Evolutionary conservation across 2,113 vertebrate genomes (phyloP).

Genomic region (Perognathus longimembris): DNA sequence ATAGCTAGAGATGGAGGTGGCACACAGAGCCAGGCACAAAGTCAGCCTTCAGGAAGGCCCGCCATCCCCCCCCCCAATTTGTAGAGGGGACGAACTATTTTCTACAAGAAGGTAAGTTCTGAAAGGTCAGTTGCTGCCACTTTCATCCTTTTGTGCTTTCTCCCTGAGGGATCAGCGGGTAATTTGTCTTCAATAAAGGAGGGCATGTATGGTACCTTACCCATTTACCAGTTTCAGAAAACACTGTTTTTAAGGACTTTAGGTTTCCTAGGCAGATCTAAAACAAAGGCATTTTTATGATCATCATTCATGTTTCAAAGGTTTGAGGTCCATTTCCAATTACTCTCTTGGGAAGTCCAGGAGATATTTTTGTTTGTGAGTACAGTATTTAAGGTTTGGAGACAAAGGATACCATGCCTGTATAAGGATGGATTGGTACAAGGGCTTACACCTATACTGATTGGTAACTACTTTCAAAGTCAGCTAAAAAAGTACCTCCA

Average conservation of each 20-base stretch:
- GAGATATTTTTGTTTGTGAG: neutral
- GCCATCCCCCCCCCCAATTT: neutral
- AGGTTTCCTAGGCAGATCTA: neutral
- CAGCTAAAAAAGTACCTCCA: neutral
- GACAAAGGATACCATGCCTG: neutral
- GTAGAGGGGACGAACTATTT: neutral
- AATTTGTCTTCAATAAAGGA: neutral
- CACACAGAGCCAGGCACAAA: neutral
- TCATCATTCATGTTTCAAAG: neutral
- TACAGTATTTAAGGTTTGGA: neutral
- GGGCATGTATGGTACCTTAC: neutral
- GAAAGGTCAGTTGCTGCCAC: neutral
- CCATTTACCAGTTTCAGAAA: neutral
- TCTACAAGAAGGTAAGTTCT: neutral
- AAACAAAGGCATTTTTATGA: neutral
- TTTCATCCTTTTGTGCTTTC: rapidly evolving
- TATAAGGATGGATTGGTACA: neutral
- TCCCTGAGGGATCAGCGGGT: neutral
- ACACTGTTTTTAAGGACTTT: neutral
- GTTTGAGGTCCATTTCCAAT: neutral
- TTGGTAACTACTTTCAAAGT: neutral
- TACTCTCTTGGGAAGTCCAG: neutral
- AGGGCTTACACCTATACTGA: neutral
- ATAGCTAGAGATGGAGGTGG: rapidly evolving
- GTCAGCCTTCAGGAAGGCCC: neutral